Percentiles rank a stretch among this genome's conserved stretches.
phyloP scores from a whole-genome alignment of 2,888 invertebrate species.

The Lasioglossum malachurum region DNA sequence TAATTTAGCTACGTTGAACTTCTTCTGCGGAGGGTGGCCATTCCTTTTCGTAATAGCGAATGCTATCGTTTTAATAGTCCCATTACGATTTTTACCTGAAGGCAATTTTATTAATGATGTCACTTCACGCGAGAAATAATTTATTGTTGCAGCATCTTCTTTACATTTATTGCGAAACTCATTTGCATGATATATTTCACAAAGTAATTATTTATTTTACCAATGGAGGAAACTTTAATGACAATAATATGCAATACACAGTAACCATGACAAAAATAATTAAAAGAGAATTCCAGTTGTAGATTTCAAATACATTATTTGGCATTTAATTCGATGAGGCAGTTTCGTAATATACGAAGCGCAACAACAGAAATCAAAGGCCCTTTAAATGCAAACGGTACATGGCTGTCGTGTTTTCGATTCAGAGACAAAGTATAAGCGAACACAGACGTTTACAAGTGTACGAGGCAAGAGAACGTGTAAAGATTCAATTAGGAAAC shows the following conservation, averaged over 20 bases:
- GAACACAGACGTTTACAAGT: neutral
- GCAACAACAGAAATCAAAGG: neutral
- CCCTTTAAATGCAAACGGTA: neutral
- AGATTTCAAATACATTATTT: neutral
- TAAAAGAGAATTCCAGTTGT: neutral
- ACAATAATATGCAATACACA: neutral
- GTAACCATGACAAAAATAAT: neutral
- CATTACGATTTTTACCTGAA: neutral
- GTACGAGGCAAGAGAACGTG: neutral
- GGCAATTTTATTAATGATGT: neutral
- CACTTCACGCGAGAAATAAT: neutral
- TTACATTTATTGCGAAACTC: neutral
- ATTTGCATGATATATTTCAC: neutral
- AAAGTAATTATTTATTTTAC: neutral
- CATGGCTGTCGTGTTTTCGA: neutral
- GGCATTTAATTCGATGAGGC: neutral
- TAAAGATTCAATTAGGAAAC: conserved; percentile 12
- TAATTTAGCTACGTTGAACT: neutral
- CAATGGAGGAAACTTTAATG: neutral
- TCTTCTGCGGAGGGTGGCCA: neutral
- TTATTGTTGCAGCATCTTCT: neutral
- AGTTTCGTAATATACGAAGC: neutral
- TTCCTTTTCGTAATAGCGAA: neutral
- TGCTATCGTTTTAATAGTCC: neutral
- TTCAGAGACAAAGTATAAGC: neutral